Conservation (phyloP, 92 coral and sea anemone genomes). For the Hydrozoanthus gracilis region DNA sequence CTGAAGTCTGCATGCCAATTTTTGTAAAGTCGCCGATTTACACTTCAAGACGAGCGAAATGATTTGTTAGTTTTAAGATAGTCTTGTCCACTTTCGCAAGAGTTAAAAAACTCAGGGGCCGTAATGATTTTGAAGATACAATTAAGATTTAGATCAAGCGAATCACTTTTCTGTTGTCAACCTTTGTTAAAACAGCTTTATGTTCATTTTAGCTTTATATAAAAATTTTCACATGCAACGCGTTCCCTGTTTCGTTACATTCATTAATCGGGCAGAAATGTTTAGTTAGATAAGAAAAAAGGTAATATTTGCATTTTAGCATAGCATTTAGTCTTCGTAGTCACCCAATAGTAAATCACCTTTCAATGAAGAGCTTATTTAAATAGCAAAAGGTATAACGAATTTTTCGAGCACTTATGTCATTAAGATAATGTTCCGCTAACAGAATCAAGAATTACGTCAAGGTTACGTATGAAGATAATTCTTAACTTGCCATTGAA, state of each 20-base stretch:
- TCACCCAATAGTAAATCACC: neutral
- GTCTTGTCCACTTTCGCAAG: no score
- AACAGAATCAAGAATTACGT: neutral
- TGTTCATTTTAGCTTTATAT: neutral
- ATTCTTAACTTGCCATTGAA: conserved; percentile 18
- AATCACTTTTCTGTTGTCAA: neutral
- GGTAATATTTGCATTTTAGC: neutral
- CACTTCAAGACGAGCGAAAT: neutral
- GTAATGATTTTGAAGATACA: neutral
- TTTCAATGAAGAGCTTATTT: conserved; percentile 15
- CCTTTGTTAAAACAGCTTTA: neutral
- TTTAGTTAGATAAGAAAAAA: neutral
- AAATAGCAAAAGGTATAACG: neutral
- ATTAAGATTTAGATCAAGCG: neutral
- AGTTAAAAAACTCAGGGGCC: no score
- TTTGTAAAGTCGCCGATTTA: no score
- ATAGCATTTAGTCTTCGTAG: neutral
- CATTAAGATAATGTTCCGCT: neutral
- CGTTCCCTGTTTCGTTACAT: neutral
- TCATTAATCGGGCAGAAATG: neutral
- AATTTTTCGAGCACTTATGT: neutral
- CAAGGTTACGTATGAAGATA: neutral
- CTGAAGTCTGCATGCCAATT: no score
- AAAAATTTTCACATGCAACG: neutral
- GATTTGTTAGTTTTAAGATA: neutral